These are phyloP conservation scores for Notothenia rossii DNA, from an alignment of 2,113 vertebrate species.

Conservation along the genomic window DNA sequence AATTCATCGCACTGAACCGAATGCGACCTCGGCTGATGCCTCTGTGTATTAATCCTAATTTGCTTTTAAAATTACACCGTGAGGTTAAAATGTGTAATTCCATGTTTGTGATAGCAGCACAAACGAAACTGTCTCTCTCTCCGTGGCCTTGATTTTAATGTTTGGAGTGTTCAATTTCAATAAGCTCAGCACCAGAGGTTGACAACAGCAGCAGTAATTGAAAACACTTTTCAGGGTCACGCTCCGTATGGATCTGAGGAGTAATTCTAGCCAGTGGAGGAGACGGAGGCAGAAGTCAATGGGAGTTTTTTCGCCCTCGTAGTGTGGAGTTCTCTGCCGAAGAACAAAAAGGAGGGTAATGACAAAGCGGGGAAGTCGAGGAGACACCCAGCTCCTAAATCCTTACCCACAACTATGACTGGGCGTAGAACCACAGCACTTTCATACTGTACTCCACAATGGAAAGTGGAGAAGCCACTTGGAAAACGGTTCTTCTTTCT, in stretches of 20 bases:
- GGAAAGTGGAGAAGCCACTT: background rate
- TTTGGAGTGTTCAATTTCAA: conserved; percentile 68
- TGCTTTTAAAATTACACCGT: conserved; percentile 18
- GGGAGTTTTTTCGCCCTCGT: conserved; percentile 44
- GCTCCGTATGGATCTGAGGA: conserved; percentile 63
- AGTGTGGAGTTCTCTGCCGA: conserved; percentile 43
- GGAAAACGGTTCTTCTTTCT: conserved; percentile 5
- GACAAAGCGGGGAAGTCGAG: conserved; percentile 38
- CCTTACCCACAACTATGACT: background rate
- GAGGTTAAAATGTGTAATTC: conserved; percentile 36
- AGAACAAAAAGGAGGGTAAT: conserved; percentile 55
- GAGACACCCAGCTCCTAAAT: conserved; percentile 21
- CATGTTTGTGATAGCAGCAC: conserved; percentile 23
- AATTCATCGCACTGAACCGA: background rate
- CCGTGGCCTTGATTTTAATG: conserved; percentile 53
- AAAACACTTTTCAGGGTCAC: conserved; percentile 78
- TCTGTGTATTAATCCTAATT: conserved; percentile 21
- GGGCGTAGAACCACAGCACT: background rate
- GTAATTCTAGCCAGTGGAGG: conserved; percentile 56
- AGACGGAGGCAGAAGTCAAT: conserved; percentile 63
- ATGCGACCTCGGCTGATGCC: background rate
- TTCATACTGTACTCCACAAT: background rate
- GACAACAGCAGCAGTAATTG: conserved; percentile 63
- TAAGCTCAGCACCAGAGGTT: conserved; percentile 55
- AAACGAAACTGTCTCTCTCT: conserved; percentile 13